Evolutionary conservation across 2,888 invertebrate genomes (phyloP).

Genomic region (Chironomus tentans): DNA sequence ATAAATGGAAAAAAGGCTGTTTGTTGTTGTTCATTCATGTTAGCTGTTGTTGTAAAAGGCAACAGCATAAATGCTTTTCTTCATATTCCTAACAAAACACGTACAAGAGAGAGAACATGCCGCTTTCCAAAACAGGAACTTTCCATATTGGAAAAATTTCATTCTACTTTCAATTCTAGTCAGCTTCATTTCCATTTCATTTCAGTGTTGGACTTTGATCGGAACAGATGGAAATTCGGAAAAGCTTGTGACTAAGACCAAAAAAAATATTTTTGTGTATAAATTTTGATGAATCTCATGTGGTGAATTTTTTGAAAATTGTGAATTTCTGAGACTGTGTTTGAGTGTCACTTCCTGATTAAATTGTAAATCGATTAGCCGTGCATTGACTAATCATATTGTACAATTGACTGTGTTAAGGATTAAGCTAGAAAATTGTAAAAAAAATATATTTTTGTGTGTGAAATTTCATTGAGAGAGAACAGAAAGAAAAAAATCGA

Average conservation of each 20-base stretch:
- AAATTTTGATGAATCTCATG: too few relatives aligned
- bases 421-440: not conserved
- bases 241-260: not conserved
- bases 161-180: not conserved
- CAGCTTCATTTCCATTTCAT: not conserved
- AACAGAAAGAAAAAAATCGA: constrained; percentile 17
- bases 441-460: not conserved
- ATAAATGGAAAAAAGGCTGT: not conserved
- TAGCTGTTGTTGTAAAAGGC: not conserved
- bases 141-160: not conserved
- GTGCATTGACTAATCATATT: not conserved
- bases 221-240: not conserved
- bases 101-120: not conserved
- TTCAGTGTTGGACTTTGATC: not conserved
- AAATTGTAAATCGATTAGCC: not conserved
- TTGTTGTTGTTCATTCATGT: not conserved
- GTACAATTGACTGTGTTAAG: not conserved
- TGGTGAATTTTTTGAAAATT: not conserved
- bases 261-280: too few relatives aligned
- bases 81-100: too few relatives aligned
- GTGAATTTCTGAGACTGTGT: not conserved
- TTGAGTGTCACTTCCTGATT: not conserved
- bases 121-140: not conserved
- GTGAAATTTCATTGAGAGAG: not conserved
- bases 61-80: not conserved